These are phyloP conservation scores for Criorhina ranunculi DNA, from an alignment of 2,888 invertebrate species.

Conservation along the genomic window DNA sequence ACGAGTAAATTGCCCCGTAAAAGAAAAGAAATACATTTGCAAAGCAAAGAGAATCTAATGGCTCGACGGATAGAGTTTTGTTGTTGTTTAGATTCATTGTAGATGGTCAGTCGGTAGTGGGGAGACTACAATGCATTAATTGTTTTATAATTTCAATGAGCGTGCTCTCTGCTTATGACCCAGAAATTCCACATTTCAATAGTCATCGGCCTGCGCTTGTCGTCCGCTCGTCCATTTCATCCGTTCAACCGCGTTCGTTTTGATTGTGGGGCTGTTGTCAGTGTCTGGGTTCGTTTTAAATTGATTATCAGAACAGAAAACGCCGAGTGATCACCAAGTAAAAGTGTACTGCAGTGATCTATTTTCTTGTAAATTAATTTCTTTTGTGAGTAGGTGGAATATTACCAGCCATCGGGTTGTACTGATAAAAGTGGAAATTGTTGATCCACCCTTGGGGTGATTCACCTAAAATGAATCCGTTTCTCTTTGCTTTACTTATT, in stretches of 20 bases:
- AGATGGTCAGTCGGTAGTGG: conserved; percentile 3
- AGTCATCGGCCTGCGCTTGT: conserved; percentile 47
- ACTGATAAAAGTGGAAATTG: conserved; percentile 1
- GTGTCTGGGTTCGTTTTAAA: conserved; percentile 25
- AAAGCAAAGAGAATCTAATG: conserved; percentile 14
- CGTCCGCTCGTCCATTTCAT: neutral
- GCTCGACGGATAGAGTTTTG: conserved; percentile 4
- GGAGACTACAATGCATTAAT: conserved; percentile 60
- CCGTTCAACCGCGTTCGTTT: conserved; percentile 11
- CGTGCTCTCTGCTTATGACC: conserved; percentile 54
- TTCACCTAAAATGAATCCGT: conserved; percentile 28
- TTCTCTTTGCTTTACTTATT: conserved; percentile 23
- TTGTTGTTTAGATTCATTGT: conserved; percentile 18
- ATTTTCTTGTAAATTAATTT: neutral
- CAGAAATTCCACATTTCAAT: conserved; percentile 70
- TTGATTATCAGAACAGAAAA: conserved; percentile 17
- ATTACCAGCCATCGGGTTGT: neutral
- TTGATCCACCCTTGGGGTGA: conserved; percentile 8
- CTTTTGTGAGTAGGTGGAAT: neutral
- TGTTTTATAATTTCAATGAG: conserved; percentile 62
- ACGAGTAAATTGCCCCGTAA: conserved; percentile 12
- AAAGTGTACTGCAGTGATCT: conserved; percentile 14
- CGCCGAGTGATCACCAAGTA: neutral
- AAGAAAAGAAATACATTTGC: conserved; percentile 24
- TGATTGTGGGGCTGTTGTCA: neutral